phyloP scores from a whole-genome alignment of 92 coral and sea anemone species.

The Epizoanthus stellaris region DNA sequence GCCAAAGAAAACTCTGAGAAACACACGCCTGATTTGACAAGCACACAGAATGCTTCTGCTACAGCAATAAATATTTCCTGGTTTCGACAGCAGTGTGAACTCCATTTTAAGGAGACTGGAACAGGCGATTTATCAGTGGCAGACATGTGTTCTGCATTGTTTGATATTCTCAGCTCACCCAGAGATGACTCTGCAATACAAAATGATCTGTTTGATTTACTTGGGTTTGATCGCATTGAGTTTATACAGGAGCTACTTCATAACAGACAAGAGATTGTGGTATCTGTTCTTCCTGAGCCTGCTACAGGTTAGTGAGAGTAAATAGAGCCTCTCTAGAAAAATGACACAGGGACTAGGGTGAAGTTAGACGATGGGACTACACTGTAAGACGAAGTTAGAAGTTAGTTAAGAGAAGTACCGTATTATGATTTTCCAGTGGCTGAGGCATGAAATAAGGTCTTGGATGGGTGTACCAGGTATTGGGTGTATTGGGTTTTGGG shows the following conservation, averaged over 20 bases:
- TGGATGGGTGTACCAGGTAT: no score
- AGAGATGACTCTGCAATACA: conserved; percentile 85
- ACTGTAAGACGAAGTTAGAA: no score
- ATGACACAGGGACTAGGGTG: no score
- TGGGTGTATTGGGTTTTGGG: no score
- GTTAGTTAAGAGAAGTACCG: no score
- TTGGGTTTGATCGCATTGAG: conserved; percentile 96
- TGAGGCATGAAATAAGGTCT: no score
- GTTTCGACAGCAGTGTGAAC: conserved; percentile 82
- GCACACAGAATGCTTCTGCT: conserved; percentile 11
- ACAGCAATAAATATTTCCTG: conserved; percentile 60
- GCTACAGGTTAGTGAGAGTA: conserved; percentile 18
- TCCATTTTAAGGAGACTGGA: conserved; percentile 62
- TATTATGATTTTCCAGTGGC: no score
- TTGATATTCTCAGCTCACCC: conserved; percentile 93
- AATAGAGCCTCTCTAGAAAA: not conserved
- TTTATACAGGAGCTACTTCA: conserved; percentile 82
- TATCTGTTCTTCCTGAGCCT: conserved; percentile 40
- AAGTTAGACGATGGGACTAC: no score
- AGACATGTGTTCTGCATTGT: conserved; percentile 92
- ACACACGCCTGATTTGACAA: not conserved
- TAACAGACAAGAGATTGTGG: conserved; percentile 70
- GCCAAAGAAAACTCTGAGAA: conserved; percentile 26
- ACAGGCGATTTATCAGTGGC: conserved; percentile 71
- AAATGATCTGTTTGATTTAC: conserved; percentile 90